A percentile compares a stretch with the other conserved stretches of the same genome.
Evolutionary conservation across 1,140 invertebrate species (phyloP).

Genomic region (Hypothenemus hampei): DNA sequence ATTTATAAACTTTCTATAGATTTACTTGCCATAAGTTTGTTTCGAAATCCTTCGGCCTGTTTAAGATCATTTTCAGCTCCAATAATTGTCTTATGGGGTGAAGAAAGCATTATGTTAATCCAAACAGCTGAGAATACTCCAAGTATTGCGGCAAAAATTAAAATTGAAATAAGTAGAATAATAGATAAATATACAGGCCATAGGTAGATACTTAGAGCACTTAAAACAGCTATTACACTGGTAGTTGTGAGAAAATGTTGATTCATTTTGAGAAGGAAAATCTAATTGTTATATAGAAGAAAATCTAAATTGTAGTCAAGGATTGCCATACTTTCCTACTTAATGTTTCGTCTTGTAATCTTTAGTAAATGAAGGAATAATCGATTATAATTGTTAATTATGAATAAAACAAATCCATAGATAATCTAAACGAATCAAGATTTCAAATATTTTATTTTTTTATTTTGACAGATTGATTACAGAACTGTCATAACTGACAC

Average conservation of each 20-base stretch:
- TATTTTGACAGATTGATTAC: too few relatives aligned
- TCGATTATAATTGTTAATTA: too few relatives aligned
- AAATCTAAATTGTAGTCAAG: too few relatives aligned
- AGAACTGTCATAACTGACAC: too few relatives aligned
- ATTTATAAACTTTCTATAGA: neutral
- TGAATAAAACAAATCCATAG: too few relatives aligned
- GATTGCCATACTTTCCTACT: too few relatives aligned
- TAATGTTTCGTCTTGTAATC: too few relatives aligned
- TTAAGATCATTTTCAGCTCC: constrained; percentile 47
- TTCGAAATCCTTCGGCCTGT: constrained; percentile 49
- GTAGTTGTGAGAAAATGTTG: constrained; percentile 7
- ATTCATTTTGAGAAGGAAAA: constrained; percentile 18
- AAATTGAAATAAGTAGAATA: constrained; percentile 10
- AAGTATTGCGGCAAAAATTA: constrained; percentile 16
- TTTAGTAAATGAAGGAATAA: too few relatives aligned
- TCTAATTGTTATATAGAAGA: neutral
- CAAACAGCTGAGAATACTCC: constrained; percentile 37
- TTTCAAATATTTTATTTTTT: too few relatives aligned
- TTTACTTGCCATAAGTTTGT: constrained; percentile 48
- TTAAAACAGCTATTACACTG: constrained; percentile 8
- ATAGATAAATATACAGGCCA: constrained; percentile 20
- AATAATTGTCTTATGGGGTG: constrained; percentile 50
- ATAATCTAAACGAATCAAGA: too few relatives aligned
- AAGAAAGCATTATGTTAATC: constrained; percentile 49
- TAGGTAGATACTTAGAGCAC: constrained; percentile 10